These are phyloP conservation scores for Iphiclides podalirius DNA, from an alignment of 2,888 invertebrate species.

Conservation along the genomic window DNA sequence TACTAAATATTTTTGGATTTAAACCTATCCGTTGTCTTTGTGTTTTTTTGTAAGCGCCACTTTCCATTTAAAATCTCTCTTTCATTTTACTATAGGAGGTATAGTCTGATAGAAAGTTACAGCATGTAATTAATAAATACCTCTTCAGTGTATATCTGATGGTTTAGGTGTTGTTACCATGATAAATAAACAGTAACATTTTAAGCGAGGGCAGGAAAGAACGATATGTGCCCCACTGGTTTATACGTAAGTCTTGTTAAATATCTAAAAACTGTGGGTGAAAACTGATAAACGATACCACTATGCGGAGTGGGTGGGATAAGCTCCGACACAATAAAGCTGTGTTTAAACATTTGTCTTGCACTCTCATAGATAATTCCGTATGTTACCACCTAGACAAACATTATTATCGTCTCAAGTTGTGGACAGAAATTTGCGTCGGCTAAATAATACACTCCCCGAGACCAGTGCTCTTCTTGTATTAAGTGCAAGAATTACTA, in stretches of 20 bases:
- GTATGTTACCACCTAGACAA: slow-evolving; percentile 48
- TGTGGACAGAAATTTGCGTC: slow-evolving; percentile 42
- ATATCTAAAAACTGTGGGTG: slow-evolving; percentile 38
- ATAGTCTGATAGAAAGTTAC: no score
- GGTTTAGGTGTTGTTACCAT: no score
- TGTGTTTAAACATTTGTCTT: slow-evolving; percentile 60
- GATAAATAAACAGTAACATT: not conserved
- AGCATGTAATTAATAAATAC: no score
- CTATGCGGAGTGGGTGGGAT: slow-evolving; percentile 43
- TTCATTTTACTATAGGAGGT: no score
- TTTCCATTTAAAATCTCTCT: no score
- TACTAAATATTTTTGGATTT: no score
- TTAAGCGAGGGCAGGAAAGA: not conserved
- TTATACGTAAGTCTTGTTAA: slow-evolving; percentile 16
- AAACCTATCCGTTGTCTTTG: no score
- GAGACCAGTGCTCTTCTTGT: not conserved
- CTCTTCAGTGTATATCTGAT: no score
- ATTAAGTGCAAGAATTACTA: not conserved
- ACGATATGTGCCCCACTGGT: not conserved
- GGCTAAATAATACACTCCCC: slow-evolving; percentile 3
- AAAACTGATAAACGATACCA: slow-evolving; percentile 53
- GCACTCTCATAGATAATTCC: slow-evolving; percentile 51
- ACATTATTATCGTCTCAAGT: slow-evolving; percentile 40
- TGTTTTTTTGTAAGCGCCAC: no score
- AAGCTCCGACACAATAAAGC: slow-evolving; percentile 49